These are phyloP conservation scores for Anhinga rufa DNA, from an alignment of 2,113 vertebrate species.

Conservation along the genomic window DNA sequence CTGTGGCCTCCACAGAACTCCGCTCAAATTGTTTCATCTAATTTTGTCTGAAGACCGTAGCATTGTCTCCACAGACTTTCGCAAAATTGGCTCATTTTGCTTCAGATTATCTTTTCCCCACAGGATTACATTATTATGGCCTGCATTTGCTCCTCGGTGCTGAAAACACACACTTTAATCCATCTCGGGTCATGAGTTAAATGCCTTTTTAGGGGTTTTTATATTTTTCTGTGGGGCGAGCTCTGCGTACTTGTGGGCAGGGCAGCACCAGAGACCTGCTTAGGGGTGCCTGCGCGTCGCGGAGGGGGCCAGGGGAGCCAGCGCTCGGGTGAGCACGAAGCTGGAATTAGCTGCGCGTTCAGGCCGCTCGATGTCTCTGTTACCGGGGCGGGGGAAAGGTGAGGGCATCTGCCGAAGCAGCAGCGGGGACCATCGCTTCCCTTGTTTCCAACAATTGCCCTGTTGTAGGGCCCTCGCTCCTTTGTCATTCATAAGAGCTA, in stretches of 20 bases:
- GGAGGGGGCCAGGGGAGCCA: not conserved
- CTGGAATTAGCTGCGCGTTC: not conserved
- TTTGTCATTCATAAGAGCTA: not conserved
- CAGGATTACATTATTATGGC: not conserved
- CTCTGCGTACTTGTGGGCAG: not conserved
- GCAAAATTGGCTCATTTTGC: slow-evolving; percentile 33
- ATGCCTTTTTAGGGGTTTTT: not conserved
- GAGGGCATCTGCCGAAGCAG: not conserved
- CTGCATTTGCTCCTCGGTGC: not conserved
- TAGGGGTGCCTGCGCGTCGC: not conserved
- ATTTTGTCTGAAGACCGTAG: slow-evolving; percentile 9
- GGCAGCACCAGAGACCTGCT: not conserved
- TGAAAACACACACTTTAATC: not conserved
- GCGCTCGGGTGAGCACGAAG: not conserved
- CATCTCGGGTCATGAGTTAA: not conserved
- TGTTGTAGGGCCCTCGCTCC: not conserved
- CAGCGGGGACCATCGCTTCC: not conserved
- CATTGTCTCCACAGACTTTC: not conserved
- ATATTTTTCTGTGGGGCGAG: not conserved
- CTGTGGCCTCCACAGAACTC: not conserved
- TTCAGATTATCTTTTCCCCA: slow-evolving; percentile 4
- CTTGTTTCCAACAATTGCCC: not conserved
- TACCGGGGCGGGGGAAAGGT: not conserved
- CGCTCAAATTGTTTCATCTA: slow-evolving; percentile 48
- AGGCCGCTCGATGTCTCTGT: not conserved